Conservation (phyloP, 30 jellyfish, hydroid and myxozoan species). For the Hydractinia echinata region DNA sequence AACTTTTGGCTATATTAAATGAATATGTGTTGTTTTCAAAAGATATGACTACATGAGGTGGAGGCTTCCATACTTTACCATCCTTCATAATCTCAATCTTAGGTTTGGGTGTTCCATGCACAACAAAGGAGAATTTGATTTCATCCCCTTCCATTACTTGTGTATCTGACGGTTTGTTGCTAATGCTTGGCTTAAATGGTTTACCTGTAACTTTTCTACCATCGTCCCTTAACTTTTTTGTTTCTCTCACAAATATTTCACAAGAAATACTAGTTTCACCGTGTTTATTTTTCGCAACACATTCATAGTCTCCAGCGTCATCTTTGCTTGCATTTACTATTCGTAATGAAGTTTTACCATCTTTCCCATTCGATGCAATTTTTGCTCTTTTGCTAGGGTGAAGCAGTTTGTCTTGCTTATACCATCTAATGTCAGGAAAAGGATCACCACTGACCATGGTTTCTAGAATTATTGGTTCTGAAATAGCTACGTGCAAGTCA, state of each 20-base stretch:
- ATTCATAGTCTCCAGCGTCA: slow-evolving; percentile 85
- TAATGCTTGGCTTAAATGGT: slow-evolving; percentile 13
- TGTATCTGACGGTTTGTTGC: slow-evolving; percentile 5
- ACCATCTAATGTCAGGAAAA: slow-evolving; percentile 87
- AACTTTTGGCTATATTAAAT: slow-evolving; percentile 42
- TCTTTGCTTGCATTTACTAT: slow-evolving; percentile 32
- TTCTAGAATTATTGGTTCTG: slow-evolving; percentile 57
- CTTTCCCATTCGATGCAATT: slow-evolving; percentile 22
- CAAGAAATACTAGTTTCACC: slow-evolving; percentile 93
- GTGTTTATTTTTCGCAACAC: slow-evolving; percentile 74
- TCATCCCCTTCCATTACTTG: slow-evolving; percentile 68
- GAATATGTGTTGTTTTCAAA: slow-evolving; percentile 27
- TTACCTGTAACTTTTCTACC: slow-evolving; percentile 13
- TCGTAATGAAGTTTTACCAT: slow-evolving; percentile 54
- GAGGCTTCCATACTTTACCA: slow-evolving; percentile 40
- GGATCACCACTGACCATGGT: slow-evolving; percentile 83
- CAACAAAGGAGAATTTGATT: slow-evolving; percentile 47
- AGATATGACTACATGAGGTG: slow-evolving; percentile 16
- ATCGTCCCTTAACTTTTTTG: not conserved
- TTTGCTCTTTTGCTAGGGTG: slow-evolving; percentile 21
- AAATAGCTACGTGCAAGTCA: slow-evolving; percentile 45
- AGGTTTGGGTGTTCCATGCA: slow-evolving; percentile 72
- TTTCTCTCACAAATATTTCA: slow-evolving; percentile 45
- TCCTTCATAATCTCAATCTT: slow-evolving; percentile 61
- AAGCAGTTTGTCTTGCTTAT: slow-evolving; percentile 59